Evolutionary conservation across 2,113 vertebrate species (phyloP), one percentile per base, ranked within the genome.

Genomic region (Heterotilapia buettikoferi): DNA sequence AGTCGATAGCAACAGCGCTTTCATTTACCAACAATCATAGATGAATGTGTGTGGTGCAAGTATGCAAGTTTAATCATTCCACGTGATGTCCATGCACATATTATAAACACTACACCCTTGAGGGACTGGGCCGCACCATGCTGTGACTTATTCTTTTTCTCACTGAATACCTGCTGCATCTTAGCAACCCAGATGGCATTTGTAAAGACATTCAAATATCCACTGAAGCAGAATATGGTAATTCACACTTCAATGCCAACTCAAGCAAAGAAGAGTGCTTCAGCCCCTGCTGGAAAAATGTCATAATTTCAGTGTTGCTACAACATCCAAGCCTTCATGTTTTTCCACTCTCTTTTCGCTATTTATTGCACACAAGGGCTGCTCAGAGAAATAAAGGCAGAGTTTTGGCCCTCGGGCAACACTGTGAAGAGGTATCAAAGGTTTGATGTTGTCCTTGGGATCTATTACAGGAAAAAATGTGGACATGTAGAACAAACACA

Each of bases 181-280:
- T 91, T 88, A 73, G 84, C 78, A 88, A 91, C 89, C 57, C 63
- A 85, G 83, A 86, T 81, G 80, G 54, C 24, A 80, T 82, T 90
- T 86, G 52, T 81, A 81, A 90, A 90, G 81, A 84, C 82, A 91
- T 91, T 92, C 40, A 88, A 91, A 86, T 88, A 73, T 92, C 88
- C 84, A 90, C 19, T 85, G 24, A 82, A 83, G 80, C 84, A 85
- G 85, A 84, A 31, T 84, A 91, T 92, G 89, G 83, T 83, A 84
- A 91, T 91, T 88, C 14, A 43, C 59, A 80, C 33, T 86, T 85
- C 84, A 87, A 9, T 82, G 76, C 52, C 82, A 89, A 87, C 50
- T 90, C 73, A 90, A 88, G 73, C 82, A 90, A 83, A 86, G 80
- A 84, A 57, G 84, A 84, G 78, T 59, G 80, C 53, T 84, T 56